phyloP scores from a whole-genome alignment of 2,888 invertebrate species.

The Drosophila colorata region DNA sequence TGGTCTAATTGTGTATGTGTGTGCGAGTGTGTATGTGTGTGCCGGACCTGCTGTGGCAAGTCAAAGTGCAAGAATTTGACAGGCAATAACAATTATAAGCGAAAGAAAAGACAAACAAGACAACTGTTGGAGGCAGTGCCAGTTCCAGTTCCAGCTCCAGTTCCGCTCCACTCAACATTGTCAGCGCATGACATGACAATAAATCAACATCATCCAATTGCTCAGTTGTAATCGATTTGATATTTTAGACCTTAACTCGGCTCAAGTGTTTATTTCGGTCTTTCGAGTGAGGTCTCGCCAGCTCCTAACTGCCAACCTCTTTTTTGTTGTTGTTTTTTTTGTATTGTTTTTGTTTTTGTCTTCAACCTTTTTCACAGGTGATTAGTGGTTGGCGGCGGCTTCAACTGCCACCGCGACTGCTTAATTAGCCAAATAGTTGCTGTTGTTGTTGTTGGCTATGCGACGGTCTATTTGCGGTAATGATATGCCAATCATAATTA shows the following conservation, averaged over 20 bases:
- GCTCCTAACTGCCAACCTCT: slow-evolving; percentile 8
- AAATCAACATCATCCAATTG: slow-evolving; percentile 55
- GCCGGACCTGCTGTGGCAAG: slow-evolving; percentile 52
- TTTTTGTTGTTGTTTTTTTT: background rate
- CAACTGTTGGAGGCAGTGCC: slow-evolving; percentile 15
- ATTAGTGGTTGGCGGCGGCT: slow-evolving; percentile 62
- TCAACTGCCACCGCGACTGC: slow-evolving; percentile 24
- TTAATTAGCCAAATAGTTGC: slow-evolving; percentile 50
- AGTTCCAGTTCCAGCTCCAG: slow-evolving; percentile 28
- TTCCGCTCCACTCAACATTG: slow-evolving; percentile 56
- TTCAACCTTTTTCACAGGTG: slow-evolving; percentile 69
- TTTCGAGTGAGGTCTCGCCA: slow-evolving; percentile 21
- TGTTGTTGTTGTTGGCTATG: slow-evolving; percentile 17
- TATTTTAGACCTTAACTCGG: slow-evolving; percentile 59
- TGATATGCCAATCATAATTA: slow-evolving; percentile 79
- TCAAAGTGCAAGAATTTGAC: slow-evolving; percentile 80
- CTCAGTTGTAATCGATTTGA: slow-evolving; percentile 60
- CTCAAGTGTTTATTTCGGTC: slow-evolving; percentile 59
- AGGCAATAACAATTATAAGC: slow-evolving; percentile 24
- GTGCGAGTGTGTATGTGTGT: slow-evolving; percentile 4
- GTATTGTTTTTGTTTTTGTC: slow-evolving; percentile 8
- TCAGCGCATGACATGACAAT: slow-evolving; percentile 61
- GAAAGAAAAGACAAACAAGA: slow-evolving; percentile 42
- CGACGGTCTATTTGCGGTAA: slow-evolving; percentile 56
- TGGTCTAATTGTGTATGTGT: slow-evolving; percentile 12